Evolutionary conservation across 2,113 vertebrate genomes (phyloP), one percentile per base, ranked within the genome.

Genomic region (Ceyx margarethae): DNA sequence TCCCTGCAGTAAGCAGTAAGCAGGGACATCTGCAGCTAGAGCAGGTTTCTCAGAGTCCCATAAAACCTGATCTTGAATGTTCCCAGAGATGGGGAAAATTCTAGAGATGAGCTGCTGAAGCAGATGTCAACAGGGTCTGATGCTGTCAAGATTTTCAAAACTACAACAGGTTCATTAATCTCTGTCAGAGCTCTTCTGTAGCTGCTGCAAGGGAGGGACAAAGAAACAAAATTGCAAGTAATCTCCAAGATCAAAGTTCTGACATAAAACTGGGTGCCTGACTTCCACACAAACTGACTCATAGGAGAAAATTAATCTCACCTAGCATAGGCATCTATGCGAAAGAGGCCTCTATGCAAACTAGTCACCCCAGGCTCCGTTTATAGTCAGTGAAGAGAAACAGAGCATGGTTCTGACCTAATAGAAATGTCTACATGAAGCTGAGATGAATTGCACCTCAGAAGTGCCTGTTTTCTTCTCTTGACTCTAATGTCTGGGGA

Each of bases 311-410:
- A 90, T 56, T 71, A 48, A 83, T 90, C 80, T 88, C 64, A 46
- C 61, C 72, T 81, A 86, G 81, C 61, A 56, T 3, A 86, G 60
- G 25, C 68, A 35, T 74, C 40, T 74, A 28, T 33, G n/a, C 1
- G 4, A 75, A 53, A 66, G 89, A 81, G 80, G 21, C 46, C 65
- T 90, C 73, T 83, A n/a, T 54, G 25, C 13, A 51, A 71, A 65
- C 76, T 33, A 31, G 46, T 66, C 83, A 92, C 51, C 69, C 86
- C 83, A 84, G 86, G 77, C 48, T 89, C 48, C 80, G 51, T 86
- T 86, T 81, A 56, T 56, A 89, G 83, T 31, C 93, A 94, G 50
- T 93, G 94, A 95, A 90, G 91, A 95, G 93, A 94, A 95, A 64
- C 81, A 96, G 92, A 95, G 89, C 89, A 78, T 86, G 69, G n/a